Evolutionary conservation across 2,888 invertebrate genomes (phyloP).

Genomic region (Nymphalis polychloros): DNA sequence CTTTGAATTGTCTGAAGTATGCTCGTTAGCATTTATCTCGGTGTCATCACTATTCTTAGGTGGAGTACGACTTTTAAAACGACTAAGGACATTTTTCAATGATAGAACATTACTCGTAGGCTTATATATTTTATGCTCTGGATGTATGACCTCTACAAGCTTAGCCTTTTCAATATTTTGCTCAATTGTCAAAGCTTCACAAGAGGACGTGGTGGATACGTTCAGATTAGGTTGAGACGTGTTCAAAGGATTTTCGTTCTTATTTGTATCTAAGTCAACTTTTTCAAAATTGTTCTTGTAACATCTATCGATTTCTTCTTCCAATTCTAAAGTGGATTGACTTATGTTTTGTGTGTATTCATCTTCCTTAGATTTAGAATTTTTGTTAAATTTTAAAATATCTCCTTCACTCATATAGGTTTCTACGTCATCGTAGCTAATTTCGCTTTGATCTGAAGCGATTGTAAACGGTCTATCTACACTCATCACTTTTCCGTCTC

Average conservation of each 20-base stretch:
- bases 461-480: slow-evolving; percentile 86
- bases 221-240: slow-evolving; percentile 74
- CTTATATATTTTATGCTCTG: slow-evolving; percentile 90
- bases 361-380: slow-evolving; percentile 56
- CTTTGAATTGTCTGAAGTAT: slow-evolving; percentile 62
- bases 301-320: slow-evolving; percentile 77
- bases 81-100: slow-evolving; percentile 81
- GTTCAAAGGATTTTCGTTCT: slow-evolving; percentile 61
- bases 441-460: slow-evolving; percentile 86
- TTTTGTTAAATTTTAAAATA: slow-evolving; percentile 70
- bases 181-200: slow-evolving; percentile 75
- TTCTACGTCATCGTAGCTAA: slow-evolving; percentile 85
- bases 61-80: slow-evolving; percentile 73
- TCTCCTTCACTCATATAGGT: slow-evolving; percentile 78
- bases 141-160: slow-evolving; percentile 83
- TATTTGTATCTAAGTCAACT: slow-evolving; percentile 62
- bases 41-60: slow-evolving; percentile 64
- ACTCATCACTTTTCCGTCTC: slow-evolving; percentile 83
- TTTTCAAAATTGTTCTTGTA: slow-evolving; percentile 76
- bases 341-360: slow-evolving; percentile 70
- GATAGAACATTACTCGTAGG: slow-evolving; percentile 81
- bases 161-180: slow-evolving; percentile 70
- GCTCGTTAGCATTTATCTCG: slow-evolving; percentile 72
- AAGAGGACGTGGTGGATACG: slow-evolving; percentile 79
- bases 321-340: slow-evolving; percentile 74